Evolutionary conservation across 2,113 vertebrate genomes (phyloP), one percentile per base, ranked within the genome.

Genomic region (Leucopsar rothschildi): DNA sequence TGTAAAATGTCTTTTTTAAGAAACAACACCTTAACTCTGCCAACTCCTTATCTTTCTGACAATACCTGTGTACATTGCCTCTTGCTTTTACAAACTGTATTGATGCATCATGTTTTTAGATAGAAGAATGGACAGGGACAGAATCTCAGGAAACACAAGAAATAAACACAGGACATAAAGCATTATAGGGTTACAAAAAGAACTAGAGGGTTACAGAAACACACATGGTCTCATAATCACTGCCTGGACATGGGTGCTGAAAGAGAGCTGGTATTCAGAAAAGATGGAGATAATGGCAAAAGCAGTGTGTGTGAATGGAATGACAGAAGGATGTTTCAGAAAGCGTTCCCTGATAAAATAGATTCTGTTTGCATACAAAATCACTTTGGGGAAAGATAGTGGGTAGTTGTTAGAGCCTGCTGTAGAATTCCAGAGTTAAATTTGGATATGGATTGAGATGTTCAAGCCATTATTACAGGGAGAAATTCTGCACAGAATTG

Each of bases 371-470:
- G 84, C 84, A 91, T 89, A 70, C 49, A 68, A 78, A 94, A 94
- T 93, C 56, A 68, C 53, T 87, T 71, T 65, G 90, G n/a, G 65
- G 81, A 92, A 75, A 79, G 77, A 78, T 47, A 52, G 81, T 84
- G 69, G 84, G 78, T 87, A 84, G 90, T 68, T 93, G 50, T 82
- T 69, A 82, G 31, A 92, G 37, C 55, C 77, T 91, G 73, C 19
- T 76, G 71, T 50, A 94, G 86, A 81, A 86, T 77, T 88, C 82
- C 71, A 86, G 79, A 86, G 92, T 83, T 94, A 94, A 90, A 97
- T 95, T 59, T 92, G 86, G 90, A 39, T 86, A 55, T 57, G 50
- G 86, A 85, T 59, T 72, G 96, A 90, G 76, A 88, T 70, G 13
- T 92, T 90, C 39, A 77, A 92, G 39, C 29, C 1, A 5, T 86